Evolutionary conservation across 2,797 vertebrate species (phyloP).

Genomic region (Galagoides demidoff): DNA sequence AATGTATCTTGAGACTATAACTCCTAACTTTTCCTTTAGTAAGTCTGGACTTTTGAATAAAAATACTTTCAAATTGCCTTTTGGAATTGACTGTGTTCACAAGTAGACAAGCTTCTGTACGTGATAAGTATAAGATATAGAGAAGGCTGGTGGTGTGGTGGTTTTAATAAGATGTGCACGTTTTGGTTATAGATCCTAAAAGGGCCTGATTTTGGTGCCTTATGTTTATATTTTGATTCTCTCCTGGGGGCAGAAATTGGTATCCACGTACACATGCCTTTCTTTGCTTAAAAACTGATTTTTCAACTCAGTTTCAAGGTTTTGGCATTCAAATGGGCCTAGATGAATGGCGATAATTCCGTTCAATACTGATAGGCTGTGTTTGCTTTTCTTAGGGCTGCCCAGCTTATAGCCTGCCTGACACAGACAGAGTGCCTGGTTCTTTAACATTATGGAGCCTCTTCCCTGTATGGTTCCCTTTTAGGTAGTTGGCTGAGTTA

Average conservation of each 20-base stretch:
- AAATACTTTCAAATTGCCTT: background rate
- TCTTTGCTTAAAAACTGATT: background rate
- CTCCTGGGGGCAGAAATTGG: background rate
- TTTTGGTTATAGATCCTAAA: background rate
- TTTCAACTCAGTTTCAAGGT: background rate
- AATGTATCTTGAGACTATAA: background rate
- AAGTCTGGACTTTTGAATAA: background rate
- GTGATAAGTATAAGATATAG: accelerated
- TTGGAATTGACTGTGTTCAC: background rate
- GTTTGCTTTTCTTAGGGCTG: background rate
- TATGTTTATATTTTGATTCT: background rate
- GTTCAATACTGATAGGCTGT: accelerated
- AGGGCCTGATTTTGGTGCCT: background rate
- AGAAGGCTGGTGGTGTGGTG: background rate
- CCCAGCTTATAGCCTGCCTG: background rate
- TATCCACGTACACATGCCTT: background rate
- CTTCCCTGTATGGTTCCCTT: accelerated
- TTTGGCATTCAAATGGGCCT: accelerated
- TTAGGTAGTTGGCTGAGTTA: background rate
- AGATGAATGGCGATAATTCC: no score
- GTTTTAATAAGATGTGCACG: background rate
- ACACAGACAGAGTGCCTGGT: no score
- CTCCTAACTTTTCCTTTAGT: accelerated
- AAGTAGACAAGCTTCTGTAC: background rate
- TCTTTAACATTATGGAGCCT: background rate